These are phyloP conservation scores for Troides aeacus DNA, from an alignment of 2,888 invertebrate species.

Conservation along the genomic window DNA sequence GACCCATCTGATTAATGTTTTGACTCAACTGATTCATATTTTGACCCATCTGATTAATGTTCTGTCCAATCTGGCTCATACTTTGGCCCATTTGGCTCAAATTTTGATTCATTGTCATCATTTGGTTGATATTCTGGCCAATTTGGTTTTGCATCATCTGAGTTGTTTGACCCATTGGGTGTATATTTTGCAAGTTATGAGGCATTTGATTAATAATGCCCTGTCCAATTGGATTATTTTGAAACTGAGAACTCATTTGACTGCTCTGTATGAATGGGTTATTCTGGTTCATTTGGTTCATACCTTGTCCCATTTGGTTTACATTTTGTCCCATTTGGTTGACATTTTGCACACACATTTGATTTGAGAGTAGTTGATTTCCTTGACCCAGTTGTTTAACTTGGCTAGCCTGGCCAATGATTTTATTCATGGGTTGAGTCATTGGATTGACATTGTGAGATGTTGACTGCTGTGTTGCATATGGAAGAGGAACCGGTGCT, in stretches of 20 bases:
- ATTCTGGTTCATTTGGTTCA: conserved; percentile 46
- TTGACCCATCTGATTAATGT: conserved; percentile 45
- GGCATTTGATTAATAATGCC: conserved; percentile 41
- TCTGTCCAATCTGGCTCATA: conserved; percentile 44
- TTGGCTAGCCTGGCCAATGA: conserved; percentile 46
- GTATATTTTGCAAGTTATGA: conserved; percentile 43
- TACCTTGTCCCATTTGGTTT: conserved; percentile 46
- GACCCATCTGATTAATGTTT: conserved; percentile 43
- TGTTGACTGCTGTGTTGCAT: conserved; percentile 62
- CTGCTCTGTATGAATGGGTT: conserved; percentile 42
- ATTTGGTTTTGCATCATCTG: conserved; percentile 35
- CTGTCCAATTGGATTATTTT: conserved; percentile 49
- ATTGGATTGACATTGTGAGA: conserved; percentile 52
- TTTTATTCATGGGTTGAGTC: conserved; percentile 56
- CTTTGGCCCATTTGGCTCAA: conserved; percentile 43
- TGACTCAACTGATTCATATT: conserved; percentile 43
- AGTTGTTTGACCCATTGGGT: conserved; percentile 33
- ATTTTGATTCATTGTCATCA: conserved; percentile 38
- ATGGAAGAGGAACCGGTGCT: conserved; percentile 66
- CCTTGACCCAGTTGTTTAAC: conserved; percentile 37
- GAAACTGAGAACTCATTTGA: conserved; percentile 42
- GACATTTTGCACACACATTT: conserved; percentile 32
- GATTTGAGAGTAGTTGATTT: conserved; percentile 34
- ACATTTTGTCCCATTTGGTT: conserved; percentile 49
- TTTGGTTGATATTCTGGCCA: conserved; percentile 41